Evolutionary conservation across 2,113 vertebrate species (phyloP).

Genomic region (Procavia capensis): DNA sequence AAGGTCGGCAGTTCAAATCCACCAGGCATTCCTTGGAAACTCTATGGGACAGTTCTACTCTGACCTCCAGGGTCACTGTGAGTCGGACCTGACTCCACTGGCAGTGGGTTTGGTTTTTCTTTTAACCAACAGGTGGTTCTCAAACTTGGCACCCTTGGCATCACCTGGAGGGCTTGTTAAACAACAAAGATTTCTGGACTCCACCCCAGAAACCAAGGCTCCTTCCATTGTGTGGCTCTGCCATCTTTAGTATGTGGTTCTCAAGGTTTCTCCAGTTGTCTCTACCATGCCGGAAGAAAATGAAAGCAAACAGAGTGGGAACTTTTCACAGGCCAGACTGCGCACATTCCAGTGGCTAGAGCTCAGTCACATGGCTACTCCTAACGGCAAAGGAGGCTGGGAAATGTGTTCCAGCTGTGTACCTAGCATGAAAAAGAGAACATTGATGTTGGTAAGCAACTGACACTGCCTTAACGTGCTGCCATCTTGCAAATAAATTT

Average conservation of each 20-base stretch:
- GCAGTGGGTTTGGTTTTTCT: no score
- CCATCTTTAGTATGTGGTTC: background rate
- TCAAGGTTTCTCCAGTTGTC: background rate
- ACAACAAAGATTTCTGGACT: background rate
- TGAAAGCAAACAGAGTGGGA: background rate
- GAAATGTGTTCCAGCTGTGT: background rate
- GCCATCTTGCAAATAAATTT: slow-evolving; percentile 25
- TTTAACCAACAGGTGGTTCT: slow-evolving; percentile 37
- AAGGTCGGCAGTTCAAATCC: no score
- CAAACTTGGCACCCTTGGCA: background rate
- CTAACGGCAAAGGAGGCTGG: background rate
- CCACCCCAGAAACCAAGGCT: background rate
- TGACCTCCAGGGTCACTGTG: no score
- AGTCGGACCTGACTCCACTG: no score
- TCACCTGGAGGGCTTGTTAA: background rate
- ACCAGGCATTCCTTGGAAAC: no score
- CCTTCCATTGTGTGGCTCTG: background rate
- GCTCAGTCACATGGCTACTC: background rate
- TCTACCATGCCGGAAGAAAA: background rate
- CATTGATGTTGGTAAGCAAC: background rate
- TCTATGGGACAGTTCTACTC: no score
- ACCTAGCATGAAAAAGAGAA: background rate
- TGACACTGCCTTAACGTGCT: background rate
- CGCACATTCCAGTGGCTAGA: background rate
- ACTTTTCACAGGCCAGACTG: slow-evolving; percentile 8